Base-by-base conservation (phyloP, 2,888 invertebrate genomes). In the Trichogramma dendrolimi region DNA sequence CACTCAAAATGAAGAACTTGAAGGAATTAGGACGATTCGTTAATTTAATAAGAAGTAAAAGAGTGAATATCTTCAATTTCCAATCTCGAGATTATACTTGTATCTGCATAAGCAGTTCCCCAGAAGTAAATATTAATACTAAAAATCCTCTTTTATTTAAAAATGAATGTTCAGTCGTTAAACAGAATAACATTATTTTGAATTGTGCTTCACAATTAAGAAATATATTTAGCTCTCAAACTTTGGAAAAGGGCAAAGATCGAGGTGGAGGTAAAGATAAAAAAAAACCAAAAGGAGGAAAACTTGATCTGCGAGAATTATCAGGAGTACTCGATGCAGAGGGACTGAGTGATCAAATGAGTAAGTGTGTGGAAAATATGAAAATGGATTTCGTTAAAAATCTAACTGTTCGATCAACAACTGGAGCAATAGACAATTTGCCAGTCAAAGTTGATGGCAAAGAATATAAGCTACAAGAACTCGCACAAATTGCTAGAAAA, bases 401-500 rank as follows among this genome's bases (percentile, higher is more conserved):
- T 74, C 80, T 96, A 42, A 89, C 90, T 4, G 71, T 96, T 8
- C 84, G 95, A 44, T 91, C 94, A 1, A 86, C 89, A 4, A 83
- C 88, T 62, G 94, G 94, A 41, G 85, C 91, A 1, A 86, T 96
- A 70, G 96, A 96, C 76, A 84, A 86, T 14, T 75, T 96, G 0
- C 77, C 80, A 55, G 85, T 96, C 0, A 85, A 85, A 59, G 85
- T 91, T 62, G 91, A 94, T 67, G 93, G 90, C 0, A 87, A 88
- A 68, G 87, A 88, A 46, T 91, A 92, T 74, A 88, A 89, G 47
- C 80, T 96, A 10, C 92, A 94, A 79, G 94, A 96, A 76, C 78
- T 97, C 27, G 94, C 91, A 1, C 93, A 95, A 79, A 88, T 96
- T 58, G 86, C 88, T 0, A 84, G 92, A 61, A 96, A 95, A 77